phyloP scores from a whole-genome alignment of 1,140 invertebrate genomes.

The Alviniconcha marisindica region DNA sequence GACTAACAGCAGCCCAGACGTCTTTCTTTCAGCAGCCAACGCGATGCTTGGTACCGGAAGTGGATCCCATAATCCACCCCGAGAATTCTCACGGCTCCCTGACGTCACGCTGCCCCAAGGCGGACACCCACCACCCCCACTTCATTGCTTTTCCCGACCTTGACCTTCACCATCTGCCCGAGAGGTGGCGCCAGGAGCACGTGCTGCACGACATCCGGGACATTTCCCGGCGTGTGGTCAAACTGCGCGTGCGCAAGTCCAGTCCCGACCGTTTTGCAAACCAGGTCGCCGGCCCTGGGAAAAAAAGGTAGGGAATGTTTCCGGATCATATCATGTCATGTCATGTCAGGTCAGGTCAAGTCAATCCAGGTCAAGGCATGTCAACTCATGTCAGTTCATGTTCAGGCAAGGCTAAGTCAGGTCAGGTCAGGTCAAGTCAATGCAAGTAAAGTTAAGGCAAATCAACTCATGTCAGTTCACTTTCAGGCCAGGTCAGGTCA shows the following conservation, averaged over 20 bases:
- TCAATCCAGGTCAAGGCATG: too few species aligned
- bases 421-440: too few species aligned
- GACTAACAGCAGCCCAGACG: too few species aligned
- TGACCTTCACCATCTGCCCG: conserved; percentile 28
- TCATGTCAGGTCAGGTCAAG: too few species aligned
- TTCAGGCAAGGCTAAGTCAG: too few species aligned
- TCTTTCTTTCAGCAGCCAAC: neutral
- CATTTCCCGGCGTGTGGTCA: conserved; percentile 9
- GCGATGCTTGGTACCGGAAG: conserved; percentile 19
- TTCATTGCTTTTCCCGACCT: conserved; percentile 32
- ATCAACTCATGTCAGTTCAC: too few species aligned
- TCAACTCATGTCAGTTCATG: too few species aligned
- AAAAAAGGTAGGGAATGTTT: too few species aligned
- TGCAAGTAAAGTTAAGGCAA: too few species aligned
- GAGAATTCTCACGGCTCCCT: neutral
- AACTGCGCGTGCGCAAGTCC: conserved; percentile 25
- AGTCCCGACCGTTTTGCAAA: conserved; percentile 17
- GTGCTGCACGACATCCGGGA: conserved; percentile 26
- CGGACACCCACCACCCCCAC: neutral
- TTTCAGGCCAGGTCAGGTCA: too few species aligned
- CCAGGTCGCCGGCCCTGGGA: too few species aligned
- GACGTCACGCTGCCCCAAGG: neutral
- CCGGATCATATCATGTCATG: too few species aligned
- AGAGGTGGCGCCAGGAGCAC: conserved; percentile 21
- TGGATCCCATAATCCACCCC: conserved; percentile 7